A percentile compares a stretch with the other conserved stretches of the same genome.
These are phyloP conservation scores for Hirundichthys speculiger DNA, from an alignment of 2,113 vertebrate species.

Conservation along the genomic window DNA sequence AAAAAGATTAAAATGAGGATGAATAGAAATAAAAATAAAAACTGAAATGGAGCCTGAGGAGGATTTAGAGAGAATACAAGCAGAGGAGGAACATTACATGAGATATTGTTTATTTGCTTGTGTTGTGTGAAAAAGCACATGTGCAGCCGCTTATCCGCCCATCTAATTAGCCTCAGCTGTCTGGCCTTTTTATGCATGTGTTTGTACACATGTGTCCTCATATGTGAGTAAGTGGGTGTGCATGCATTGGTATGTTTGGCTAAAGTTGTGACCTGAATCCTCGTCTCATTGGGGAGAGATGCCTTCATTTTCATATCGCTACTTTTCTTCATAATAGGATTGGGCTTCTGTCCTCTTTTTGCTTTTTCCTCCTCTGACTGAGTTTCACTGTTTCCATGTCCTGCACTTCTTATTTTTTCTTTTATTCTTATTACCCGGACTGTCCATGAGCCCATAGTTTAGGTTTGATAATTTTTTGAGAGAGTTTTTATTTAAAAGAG, in stretches of 20 bases:
- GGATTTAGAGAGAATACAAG: constrained; percentile 25
- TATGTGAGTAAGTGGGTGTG: constrained; percentile 9
- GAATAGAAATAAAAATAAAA: constrained; percentile 27
- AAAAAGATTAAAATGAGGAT: background rate
- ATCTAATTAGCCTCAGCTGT: constrained; percentile 63
- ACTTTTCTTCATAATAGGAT: constrained; percentile 75
- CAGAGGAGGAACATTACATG: constrained; percentile 35
- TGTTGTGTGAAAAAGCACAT: constrained; percentile 29
- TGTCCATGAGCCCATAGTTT: constrained; percentile 53
- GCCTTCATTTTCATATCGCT: constrained; percentile 72
- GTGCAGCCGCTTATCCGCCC: constrained; percentile 43
- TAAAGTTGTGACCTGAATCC: constrained; percentile 75
- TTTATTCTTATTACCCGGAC: constrained; percentile 51
- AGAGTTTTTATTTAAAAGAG: constrained; percentile 60
- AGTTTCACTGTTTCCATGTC: constrained; percentile 46
- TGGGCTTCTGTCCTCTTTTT: constrained; percentile 46
- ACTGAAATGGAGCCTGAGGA: constrained; percentile 19
- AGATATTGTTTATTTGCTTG: constrained; percentile 60
- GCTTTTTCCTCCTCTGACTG: constrained; percentile 20
- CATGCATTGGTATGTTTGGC: constrained; percentile 52
- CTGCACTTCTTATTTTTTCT: constrained; percentile 26
- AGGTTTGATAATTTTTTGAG: constrained; percentile 38
- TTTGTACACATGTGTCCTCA: constrained; percentile 22
- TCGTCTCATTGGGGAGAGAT: constrained; percentile 57
- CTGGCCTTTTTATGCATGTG: constrained; percentile 55